Conservation (phyloP, 2,888 invertebrate genomes). For the Brachyopa scutellaris region DNA sequence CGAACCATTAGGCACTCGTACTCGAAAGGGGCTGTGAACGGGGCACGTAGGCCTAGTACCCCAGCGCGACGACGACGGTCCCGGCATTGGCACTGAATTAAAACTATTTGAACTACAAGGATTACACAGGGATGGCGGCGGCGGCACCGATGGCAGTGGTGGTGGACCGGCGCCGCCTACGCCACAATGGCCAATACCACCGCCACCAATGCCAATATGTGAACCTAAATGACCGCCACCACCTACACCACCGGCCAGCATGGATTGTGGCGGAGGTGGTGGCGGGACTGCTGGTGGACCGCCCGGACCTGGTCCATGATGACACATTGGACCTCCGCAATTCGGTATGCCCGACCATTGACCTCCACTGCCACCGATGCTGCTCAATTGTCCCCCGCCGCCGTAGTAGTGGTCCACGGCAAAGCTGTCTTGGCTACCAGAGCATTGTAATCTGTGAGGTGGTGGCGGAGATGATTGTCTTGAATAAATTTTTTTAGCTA, state of each 20-base stretch:
- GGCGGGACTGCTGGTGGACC: conserved; percentile 74
- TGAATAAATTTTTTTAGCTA: conserved; percentile 80
- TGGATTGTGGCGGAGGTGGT: conserved; percentile 79
- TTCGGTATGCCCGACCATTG: conserved; percentile 78
- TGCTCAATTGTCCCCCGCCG: conserved; percentile 74
- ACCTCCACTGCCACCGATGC: conserved; percentile 75
- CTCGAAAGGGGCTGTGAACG: conserved; percentile 82
- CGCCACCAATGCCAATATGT: conserved; percentile 78
- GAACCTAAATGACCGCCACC: conserved; percentile 76
- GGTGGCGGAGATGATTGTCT: conserved; percentile 82
- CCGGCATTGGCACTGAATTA: conserved; percentile 81
- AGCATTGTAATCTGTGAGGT: conserved; percentile 82
- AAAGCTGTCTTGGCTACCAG: conserved; percentile 83
- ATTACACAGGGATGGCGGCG: conserved; percentile 81
- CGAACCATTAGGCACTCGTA: conserved; percentile 82
- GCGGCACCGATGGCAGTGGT: conserved; percentile 77
- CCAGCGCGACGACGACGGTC: conserved; percentile 81
- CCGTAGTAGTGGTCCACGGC: conserved; percentile 82
- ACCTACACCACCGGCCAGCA: conserved; percentile 79
- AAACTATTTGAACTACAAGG: conserved; percentile 82
- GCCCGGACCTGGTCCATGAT: conserved; percentile 77
- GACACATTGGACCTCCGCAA: conserved; percentile 78
- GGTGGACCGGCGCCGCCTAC: conserved; percentile 78
- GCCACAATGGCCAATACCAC: conserved; percentile 79
- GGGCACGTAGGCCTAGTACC: conserved; percentile 82